Conservation (phyloP, 2,113 vertebrate genomes). For the Nothocercus julius region DNA sequence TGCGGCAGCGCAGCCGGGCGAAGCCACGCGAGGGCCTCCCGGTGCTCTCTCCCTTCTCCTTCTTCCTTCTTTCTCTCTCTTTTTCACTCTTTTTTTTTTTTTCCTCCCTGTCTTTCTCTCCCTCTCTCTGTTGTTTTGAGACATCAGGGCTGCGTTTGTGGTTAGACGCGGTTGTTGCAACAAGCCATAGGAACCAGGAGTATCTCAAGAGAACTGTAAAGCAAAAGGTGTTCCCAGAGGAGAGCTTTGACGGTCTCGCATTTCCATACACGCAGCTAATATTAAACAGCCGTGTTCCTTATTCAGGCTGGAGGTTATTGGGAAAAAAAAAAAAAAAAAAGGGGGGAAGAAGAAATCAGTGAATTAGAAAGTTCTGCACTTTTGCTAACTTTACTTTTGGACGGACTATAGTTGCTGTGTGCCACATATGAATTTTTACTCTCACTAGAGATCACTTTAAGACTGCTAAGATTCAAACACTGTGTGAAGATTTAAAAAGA, state of each 20-base stretch:
- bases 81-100: no score
- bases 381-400: no score
- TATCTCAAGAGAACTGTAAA: no score
- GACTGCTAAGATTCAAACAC: rapidly evolving
- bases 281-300: rapidly evolving
- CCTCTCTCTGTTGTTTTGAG: no score
- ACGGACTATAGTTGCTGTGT: rapidly evolving
- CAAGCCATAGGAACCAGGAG: background rate
- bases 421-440: rapidly evolving
- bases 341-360: no score
- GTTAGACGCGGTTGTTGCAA: background rate
- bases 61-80: no score
- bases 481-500: rapidly evolving
- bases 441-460: rapidly evolving
- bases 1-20: no score
- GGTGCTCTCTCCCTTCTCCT: no score
- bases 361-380: background rate
- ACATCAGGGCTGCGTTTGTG: background rate
- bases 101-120: no score
- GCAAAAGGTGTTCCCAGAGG: no score
- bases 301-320: rapidly evolving
- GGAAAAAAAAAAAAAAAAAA: background rate
- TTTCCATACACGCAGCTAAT: rapidly evolving
- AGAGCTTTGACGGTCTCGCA: rapidly evolving
- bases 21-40: no score